Base-by-base conservation (phyloP, 2,888 invertebrate genomes). In the Odontothrips loti region DNA sequence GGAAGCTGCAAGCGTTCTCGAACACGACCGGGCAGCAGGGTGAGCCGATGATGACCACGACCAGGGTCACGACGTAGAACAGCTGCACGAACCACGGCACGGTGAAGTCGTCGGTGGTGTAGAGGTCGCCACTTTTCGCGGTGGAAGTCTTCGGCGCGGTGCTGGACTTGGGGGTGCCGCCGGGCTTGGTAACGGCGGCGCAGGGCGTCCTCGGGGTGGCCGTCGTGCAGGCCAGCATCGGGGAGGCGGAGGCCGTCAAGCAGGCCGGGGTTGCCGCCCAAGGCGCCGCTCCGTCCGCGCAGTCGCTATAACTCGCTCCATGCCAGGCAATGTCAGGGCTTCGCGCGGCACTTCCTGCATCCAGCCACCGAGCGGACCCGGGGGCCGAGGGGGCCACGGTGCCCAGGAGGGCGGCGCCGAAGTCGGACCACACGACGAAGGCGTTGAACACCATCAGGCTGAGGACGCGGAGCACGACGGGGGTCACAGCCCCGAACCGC, bases 1-100 rank as follows among this genome's bases (percentile, higher is more conserved):
- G 68, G 68, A 75, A 75, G 68, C 11, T 27, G 68, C 68, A 75
- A 10, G 68, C 68, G 68, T 75, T 75, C 27, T 75, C 23, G 12
- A 75, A 27, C 23, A 75, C 68, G 23, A 27, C 68, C 11, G 68
- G 68, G 68, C 68, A 75, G 68, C 68, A 75, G 23, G 68, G 68
- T 11, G 10, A 23, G 23, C 68, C 27, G 3, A 75, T 27, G 8
- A 75, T 27, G 11, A 75, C 27, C 27, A 75, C 27, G 23, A 75
- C 68, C 68, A 75, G 68, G 9, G 27, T 75, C 23, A 27, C 68
- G 68, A 75, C 9, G 68, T 75, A 75, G 9, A 27, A 23, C 23
- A 27, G 68, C 68, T 75, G 68, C 1, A 75, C 68, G 27, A 9
- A 27, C 68, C 68, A 75, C 23, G 68, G 68, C 68, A 75, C 68